Evolutionary conservation across 2,888 invertebrate genomes (phyloP), one percentile per base, ranked within the genome.

Genomic region (Hecatera dysodea): DNA sequence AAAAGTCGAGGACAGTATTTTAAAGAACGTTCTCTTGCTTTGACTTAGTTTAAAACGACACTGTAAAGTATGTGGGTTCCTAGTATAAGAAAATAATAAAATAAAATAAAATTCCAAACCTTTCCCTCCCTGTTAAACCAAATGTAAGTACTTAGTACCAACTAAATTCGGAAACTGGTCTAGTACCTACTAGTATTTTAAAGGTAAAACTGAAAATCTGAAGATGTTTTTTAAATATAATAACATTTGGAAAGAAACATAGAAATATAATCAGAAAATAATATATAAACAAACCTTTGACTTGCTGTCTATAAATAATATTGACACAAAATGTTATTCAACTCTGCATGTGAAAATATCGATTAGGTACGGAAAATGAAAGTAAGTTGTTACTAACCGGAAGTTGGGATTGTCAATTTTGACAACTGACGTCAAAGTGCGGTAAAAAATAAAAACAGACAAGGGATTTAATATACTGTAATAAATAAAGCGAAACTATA

Each of bases 341-440:
- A 9, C 36, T 19, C 77, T 67, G 77, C 52, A 36, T 0, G 22
- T 22, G 22, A 2, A 56, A 62, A 63, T 39, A 46, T 48, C 8
- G 8, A 50, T 19, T 27, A 22, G n/a, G 36, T 33, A 33, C 33
- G 33, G 33, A 33, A 33, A 8, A 59, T 9, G 19, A 29, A 24
- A 44, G 7, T 17, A 42, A 5, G 11, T 15, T 50, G 50, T 50
- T 63, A 52, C 59, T 36, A 57, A 56, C 66, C 80, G 78, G 81
- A 78, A 80, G 46, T 60, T 15, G 29, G 27, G 9, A 19, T 36
- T 71, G 46, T 80, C 77, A 62, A 65, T 19, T 65, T 33, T 61
- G 80, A 78, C 66, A 71, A 53, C 7, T 46, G 19, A 33, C 33
- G 60, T 64, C 56, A 75, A 75, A 68, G n/a, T 75, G 72, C 72